These are phyloP conservation scores for Drosophila mayri DNA, from an alignment of 1,140 invertebrate species.

Conservation along the genomic window DNA sequence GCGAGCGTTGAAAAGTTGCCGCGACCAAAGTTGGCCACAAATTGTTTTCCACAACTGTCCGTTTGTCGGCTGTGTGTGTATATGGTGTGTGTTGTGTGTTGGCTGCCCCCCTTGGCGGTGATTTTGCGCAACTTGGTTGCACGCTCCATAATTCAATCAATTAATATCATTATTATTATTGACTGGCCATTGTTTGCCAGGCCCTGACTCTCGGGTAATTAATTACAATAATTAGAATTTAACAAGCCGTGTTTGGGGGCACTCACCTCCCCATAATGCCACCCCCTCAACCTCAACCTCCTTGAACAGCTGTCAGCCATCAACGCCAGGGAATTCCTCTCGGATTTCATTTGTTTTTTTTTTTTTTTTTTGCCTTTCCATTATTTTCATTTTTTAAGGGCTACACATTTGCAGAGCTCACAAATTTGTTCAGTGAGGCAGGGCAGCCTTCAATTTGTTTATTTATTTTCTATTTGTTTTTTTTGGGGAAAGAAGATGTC, in stretches of 20 bases:
- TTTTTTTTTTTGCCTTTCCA: slow-evolving; percentile 23
- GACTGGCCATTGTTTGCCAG: slow-evolving; percentile 67
- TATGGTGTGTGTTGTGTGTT: neutral
- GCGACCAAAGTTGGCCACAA: slow-evolving; percentile 62
- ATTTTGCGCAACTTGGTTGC: slow-evolving; percentile 68
- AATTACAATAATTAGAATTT: slow-evolving; percentile 82
- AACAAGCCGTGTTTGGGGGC: slow-evolving; percentile 54
- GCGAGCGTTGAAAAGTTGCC: slow-evolving; percentile 74
- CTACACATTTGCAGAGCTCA: slow-evolving; percentile 66
- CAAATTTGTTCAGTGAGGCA: slow-evolving; percentile 70
- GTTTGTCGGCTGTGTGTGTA: neutral
- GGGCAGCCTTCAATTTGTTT: slow-evolving; percentile 51
- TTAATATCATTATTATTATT: slow-evolving; percentile 78
- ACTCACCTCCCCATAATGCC: neutral
- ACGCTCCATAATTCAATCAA: slow-evolving; percentile 76
- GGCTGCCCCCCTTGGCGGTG: slow-evolving; percentile 38
- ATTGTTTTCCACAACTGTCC: slow-evolving; percentile 57
- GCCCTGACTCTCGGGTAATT: slow-evolving; percentile 67
- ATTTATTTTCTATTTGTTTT: slow-evolving; percentile 36
- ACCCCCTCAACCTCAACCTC: slow-evolving; percentile 17
- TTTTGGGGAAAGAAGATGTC: slow-evolving; percentile 1
- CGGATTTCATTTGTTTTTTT: slow-evolving; percentile 27
- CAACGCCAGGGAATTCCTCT: slow-evolving; percentile 24
- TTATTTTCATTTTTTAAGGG: slow-evolving; percentile 30
- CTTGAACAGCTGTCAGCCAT: slow-evolving; percentile 13